These are phyloP conservation scores for Drosophila mercatorum DNA, from an alignment of 2,888 invertebrate species.

Conservation along the genomic window DNA sequence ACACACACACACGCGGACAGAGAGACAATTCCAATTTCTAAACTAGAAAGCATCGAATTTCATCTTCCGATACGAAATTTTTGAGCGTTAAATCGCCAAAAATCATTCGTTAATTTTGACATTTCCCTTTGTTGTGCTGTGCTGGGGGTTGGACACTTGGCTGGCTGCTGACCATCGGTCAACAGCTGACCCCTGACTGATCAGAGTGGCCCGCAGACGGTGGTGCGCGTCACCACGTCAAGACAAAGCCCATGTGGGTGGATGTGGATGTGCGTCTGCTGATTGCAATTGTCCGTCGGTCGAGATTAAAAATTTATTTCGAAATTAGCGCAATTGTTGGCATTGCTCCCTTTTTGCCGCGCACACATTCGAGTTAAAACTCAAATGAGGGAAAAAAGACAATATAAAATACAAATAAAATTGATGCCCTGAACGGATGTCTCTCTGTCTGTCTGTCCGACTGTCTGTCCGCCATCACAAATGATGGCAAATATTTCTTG, in stretches of 20 bases:
- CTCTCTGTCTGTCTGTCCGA: constrained; percentile 18
- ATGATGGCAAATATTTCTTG: constrained; percentile 77
- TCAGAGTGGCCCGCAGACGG: constrained; percentile 63
- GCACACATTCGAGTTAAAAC: too few species aligned
- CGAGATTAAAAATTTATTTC: constrained; percentile 81
- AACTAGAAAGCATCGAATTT: constrained; percentile 57
- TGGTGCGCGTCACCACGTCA: constrained; percentile 49
- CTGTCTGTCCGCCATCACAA: constrained; percentile 24
- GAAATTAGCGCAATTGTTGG: constrained; percentile 83
- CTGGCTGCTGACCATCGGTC: constrained; percentile 65
- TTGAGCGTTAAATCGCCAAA: constrained; percentile 76
- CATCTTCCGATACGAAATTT: constrained; percentile 64
- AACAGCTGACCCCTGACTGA: constrained; percentile 52
- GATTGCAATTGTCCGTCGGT: constrained; percentile 55
- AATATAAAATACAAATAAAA: constrained; percentile 68
- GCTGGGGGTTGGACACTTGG: constrained; percentile 52
- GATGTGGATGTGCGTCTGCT: constrained; percentile 52
- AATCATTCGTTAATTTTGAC: constrained; percentile 80
- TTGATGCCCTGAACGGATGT: constrained; percentile 39
- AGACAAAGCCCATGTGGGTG: constrained; percentile 66
- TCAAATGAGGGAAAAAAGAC: constrained; percentile 22
- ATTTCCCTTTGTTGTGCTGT: constrained; percentile 57
- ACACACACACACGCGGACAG: not conserved
- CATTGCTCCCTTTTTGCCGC: constrained; percentile 52
- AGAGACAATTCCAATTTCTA: constrained; percentile 24